Evolutionary conservation across 2,888 invertebrate genomes (phyloP), one percentile per base, ranked within the genome.

Genomic region (Dione vanillae): DNA sequence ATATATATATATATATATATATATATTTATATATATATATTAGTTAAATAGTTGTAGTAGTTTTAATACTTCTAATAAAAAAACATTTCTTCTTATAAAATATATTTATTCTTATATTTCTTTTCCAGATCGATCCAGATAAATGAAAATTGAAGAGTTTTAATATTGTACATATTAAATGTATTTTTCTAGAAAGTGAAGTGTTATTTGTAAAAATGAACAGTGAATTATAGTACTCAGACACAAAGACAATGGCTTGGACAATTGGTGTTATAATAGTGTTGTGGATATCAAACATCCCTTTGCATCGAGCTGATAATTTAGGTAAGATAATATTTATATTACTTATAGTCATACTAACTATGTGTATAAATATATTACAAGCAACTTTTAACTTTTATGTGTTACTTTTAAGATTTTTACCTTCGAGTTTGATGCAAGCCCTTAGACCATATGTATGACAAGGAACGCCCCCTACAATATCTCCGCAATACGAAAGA

Each of bases 261-360:
- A 84, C 79, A 77, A 80, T 86, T 59, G 85, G 87, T 58, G 79
- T 91, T 40, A 79, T 90, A 62, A 83, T 89, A 45, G 79, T 90
- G 77, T 82, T 92, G 62, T 93, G 91, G 89, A 85, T 91, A 58
- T 86, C 89, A 67, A 83, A 88, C 73, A 88, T 92, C 73, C 92
- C 92, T 20, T 77, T 89, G 67, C 88, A 90, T 76, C 83, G 89
- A 74, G 92, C 92, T 73, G 92, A 92, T 82, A 92, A 92, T 79
- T 85, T 92, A 61, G 92, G 92, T 92, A 81, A 90, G 74, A 14
- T 0, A 0, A 10, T 47, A 12, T 12, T 47, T 47, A 9, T 47
- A 47, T 16, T 47, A 27, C 5, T 27, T 27, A 27, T 27, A 27
- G 27, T 27, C 2, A 27, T n/a, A n/a, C n/a, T n/a, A n/a, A n/a